Evolutionary conservation across 2,888 invertebrate species (phyloP), one percentile per base, ranked within the genome.

Genomic region (Tridacna crocea): DNA sequence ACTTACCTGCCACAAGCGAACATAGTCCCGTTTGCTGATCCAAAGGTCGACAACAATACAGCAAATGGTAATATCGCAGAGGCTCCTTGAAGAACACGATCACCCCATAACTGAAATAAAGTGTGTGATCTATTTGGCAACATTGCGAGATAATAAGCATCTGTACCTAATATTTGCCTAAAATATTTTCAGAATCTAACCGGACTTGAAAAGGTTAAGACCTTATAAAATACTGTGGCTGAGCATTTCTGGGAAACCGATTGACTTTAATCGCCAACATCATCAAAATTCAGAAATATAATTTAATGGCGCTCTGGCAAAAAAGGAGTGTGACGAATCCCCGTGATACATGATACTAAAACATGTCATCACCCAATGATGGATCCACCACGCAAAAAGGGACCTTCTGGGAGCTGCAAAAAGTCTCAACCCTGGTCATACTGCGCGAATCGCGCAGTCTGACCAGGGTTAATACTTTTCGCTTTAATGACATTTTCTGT

Each of bases 1-100:
- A 22, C 93, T 79, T 80, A 91, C 91, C 92, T 97, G 97, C 89
- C 90, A n/a, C 90, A 90, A 22, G 87, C 80, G 72, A 91, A 91
- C 0, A 90, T 82, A 4, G 90, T 88, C 2, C 90, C 91, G 73
- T 92, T 92, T 0, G 89, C 88, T 8, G 92, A 88, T 11, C 92
- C 92, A 70, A 91, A 90, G 11, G 92, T 92, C 6, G 92, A 92
- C 66, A 91, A 88, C 79, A 91, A 84, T 8, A 92, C 92, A n/a
- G 91, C 79, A 0, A 91, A 26, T 0, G 92, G 90, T 61, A 92
- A 90, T 17, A 92, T 80, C 46, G 89, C 81, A n/a, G 89, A 80
- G 2, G 90, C 91, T 1, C 72, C 79, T 10, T 81, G 79, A 13
- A 92, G 70, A 6, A 92, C 89, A 11, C 85, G 79, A 22, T 91